Evolutionary conservation across 2,888 invertebrate species (phyloP), one percentile per base, ranked within the genome.

Genomic region (Euzetes globulus): DNA sequence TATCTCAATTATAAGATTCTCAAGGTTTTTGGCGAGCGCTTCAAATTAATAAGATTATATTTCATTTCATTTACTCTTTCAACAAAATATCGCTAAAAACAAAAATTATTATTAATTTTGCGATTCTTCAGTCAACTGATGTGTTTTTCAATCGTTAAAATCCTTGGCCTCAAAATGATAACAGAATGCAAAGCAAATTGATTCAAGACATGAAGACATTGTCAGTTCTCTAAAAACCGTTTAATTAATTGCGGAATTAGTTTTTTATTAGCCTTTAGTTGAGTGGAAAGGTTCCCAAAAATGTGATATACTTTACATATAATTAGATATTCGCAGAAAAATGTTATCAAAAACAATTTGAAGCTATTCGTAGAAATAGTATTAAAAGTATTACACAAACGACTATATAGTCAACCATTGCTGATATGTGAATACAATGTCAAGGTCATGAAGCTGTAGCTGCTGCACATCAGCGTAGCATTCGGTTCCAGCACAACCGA

Each of bases 101-200:
- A 13, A 22, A 55, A 22, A 22, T 55, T 25, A 55, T 55, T 55
- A 55, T 25, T 55, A 55, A 55, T 55, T 55, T 25, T 50, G n/a
- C 19, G 50, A 50, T 19, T 50, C 50, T 50, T 19, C 17, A 17
- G 4, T 19, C 19, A 50, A 50, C 17, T 50, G n/a, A 19, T 50
- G 50, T 50, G n/a, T 19, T 50, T 50, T 19, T 50, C 7, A 9
- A 9, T 11, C 5, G 13, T 41, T 11, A 41, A 33, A 29, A 68
- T 41, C 68, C 68, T 68, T 68, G 68, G 68, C 68, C 68, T 68
- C 37, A 45, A 68, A 68, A 22, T 41, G 41, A 68, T 41, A 68
- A 68, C 41, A 41, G 45, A 41, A 17, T 37, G n/a, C 19, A 63
- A 25, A 58, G 25, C 11, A 25, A 58, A 60, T 33, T 33, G 15